These are phyloP conservation scores for Scortum barcoo DNA, from an alignment of 2,113 vertebrate genomes.

Conservation along the genomic window DNA sequence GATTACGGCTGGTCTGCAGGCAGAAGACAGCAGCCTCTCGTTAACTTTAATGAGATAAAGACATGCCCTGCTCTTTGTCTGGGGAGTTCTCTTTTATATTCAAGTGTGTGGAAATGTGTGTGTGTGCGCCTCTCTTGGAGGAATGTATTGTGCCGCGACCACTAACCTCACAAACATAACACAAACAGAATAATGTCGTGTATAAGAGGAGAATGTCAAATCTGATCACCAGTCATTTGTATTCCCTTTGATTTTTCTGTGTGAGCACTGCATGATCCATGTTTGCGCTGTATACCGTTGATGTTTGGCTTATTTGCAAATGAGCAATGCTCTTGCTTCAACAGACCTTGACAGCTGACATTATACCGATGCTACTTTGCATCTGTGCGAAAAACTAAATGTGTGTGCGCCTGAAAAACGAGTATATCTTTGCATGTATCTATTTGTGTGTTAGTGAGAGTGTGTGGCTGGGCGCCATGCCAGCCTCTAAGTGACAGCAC, in stretches of 20 bases:
- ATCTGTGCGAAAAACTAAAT: constrained; percentile 38
- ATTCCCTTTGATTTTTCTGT: constrained; percentile 62
- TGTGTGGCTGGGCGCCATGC: constrained; percentile 85
- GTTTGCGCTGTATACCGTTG: constrained; percentile 30
- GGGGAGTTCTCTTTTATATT: constrained; percentile 58
- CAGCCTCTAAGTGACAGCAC: constrained; percentile 91
- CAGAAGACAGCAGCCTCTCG: constrained; percentile 77
- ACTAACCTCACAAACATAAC: constrained; percentile 53
- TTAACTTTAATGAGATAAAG: constrained; percentile 83
- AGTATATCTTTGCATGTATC: constrained; percentile 62
- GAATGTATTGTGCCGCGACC: constrained; percentile 36
- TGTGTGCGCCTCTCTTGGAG: constrained; percentile 16
- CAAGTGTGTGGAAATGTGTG: constrained; percentile 17
- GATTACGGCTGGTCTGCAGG: constrained; percentile 72
- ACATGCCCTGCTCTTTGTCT: constrained; percentile 77
- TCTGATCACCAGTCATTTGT: constrained; percentile 62
- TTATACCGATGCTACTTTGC: constrained; percentile 42
- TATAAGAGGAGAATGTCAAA: constrained; percentile 54
- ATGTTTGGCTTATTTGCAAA: constrained; percentile 64
- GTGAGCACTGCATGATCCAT: constrained; percentile 20
- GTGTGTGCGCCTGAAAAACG: constrained; percentile 7
- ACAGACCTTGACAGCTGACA: constrained; percentile 75
- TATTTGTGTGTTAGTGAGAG: constrained; percentile 68
- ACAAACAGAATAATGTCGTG: constrained; percentile 46
- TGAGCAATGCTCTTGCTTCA: constrained; percentile 58